These are phyloP conservation scores for Cydia pomonella DNA, from an alignment of 1,140 invertebrate genomes.

Conservation along the genomic window DNA sequence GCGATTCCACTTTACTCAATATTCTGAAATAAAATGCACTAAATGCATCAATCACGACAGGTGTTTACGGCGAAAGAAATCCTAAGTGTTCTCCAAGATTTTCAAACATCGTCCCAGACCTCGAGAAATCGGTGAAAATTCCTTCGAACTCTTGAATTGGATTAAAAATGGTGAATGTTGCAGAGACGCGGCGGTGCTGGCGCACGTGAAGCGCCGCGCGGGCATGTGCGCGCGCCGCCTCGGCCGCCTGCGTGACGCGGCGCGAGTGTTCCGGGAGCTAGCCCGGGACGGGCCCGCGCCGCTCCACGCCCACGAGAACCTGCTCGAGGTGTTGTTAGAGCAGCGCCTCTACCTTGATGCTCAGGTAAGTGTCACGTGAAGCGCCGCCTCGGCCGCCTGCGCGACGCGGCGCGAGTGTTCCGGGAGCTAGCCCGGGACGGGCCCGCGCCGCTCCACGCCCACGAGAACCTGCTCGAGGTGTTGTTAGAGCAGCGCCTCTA, in stretches of 20 bases:
- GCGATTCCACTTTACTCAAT: no score
- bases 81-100: no score
- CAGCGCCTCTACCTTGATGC: conserved; percentile 98
- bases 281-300: conserved; percentile 98
- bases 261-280: conserved; percentile 98
- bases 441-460: conserved; percentile 97
- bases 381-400: no score
- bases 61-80: no score
- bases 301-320: conserved; percentile 98
- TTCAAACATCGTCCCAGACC: no score
- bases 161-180: neutral
- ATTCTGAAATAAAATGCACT: no score
- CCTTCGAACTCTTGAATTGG: no score
- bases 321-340: conserved; percentile 97
- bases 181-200: conserved; percentile 96
- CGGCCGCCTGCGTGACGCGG: conserved; percentile 95
- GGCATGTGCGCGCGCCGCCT: conserved; percentile 98
- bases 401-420: no score
- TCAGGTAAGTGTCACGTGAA: conserved; percentile 95
- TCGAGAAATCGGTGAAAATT: no score
- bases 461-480: conserved; percentile 98
- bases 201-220: conserved; percentile 95
- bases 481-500: conserved; percentile 98
- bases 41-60: no score
- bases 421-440: conserved; percentile 98